These are phyloP conservation scores for Hyla sarda DNA, from an alignment of 2,113 vertebrate genomes.

Conservation along the genomic window DNA sequence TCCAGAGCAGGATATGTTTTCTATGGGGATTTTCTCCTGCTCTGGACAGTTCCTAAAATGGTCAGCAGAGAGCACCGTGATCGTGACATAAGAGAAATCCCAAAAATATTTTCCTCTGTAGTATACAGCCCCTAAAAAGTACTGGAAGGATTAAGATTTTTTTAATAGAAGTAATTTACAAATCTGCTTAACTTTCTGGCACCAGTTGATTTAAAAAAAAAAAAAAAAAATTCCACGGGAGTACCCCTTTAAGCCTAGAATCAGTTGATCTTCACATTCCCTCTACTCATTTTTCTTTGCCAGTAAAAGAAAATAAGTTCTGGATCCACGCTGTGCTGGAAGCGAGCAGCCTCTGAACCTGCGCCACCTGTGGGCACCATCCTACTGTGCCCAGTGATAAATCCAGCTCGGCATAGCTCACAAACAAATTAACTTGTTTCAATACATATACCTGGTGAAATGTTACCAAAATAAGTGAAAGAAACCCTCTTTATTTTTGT, in stretches of 20 bases:
- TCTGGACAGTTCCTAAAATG: too few species aligned
- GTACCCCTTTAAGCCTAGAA: not conserved
- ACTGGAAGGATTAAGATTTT: too few species aligned
- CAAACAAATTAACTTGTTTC: conserved; percentile 19
- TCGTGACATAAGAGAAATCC: too few species aligned
- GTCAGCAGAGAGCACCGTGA: too few species aligned
- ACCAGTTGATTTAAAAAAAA: too few species aligned
- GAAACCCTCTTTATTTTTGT: not conserved
- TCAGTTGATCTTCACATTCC: not conserved
- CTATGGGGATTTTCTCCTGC: too few species aligned
- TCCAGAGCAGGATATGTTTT: too few species aligned
- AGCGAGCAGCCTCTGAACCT: conserved; percentile 17
- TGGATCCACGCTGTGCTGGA: not conserved
- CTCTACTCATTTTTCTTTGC: conserved; percentile 1
- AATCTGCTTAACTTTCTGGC: too few species aligned
- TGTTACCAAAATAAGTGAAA: not conserved
- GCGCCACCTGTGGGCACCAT: not conserved
- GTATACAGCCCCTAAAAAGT: too few species aligned
- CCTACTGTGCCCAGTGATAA: conserved; percentile 13
- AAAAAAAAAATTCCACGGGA: too few species aligned
- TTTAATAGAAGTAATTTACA: too few species aligned
- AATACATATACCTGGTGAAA: conserved; percentile 12
- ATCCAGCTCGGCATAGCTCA: not conserved
- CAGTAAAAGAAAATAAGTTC: conserved; percentile 16
- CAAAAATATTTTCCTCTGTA: too few species aligned